phyloP scores from a whole-genome alignment of 2,797 vertebrate genomes.

The Enteromius argenteus region DNA sequence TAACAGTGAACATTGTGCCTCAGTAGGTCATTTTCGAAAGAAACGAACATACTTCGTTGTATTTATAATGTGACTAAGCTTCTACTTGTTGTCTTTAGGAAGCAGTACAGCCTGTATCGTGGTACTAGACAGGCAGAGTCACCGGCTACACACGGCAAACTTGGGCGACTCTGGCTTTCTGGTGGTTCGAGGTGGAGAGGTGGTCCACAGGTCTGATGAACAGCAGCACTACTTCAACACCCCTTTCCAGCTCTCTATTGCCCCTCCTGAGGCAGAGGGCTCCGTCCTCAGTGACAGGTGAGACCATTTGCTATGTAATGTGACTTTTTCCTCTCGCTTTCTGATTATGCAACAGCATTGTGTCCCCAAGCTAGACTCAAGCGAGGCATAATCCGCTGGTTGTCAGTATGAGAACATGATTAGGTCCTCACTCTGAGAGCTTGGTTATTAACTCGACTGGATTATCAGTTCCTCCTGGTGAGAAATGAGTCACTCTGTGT shows the following conservation, averaged over 20 bases:
- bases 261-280: conserved; percentile 92
- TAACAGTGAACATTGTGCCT: background rate
- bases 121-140: conserved; percentile 92
- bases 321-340: background rate
- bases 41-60: background rate
- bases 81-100: conserved; percentile 73
- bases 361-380: conserved; percentile 8
- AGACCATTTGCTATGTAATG: conserved; percentile 31
- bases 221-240: conserved; percentile 99
- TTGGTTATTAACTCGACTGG: conserved; percentile 28
- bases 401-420: conserved; percentile 30
- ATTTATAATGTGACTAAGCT: background rate
- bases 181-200: conserved; percentile 94
- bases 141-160: conserved; percentile 94
- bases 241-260: conserved; percentile 97
- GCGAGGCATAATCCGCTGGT: conserved; percentile 27
- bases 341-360: background rate
- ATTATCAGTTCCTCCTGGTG: conserved; percentile 21
- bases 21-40: background rate
- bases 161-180: conserved; percentile 96
- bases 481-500: conserved; percentile 13
- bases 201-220: conserved; percentile 96
- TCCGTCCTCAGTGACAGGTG: conserved; percentile 96
- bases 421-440: conserved; percentile 29
- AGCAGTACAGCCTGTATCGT: conserved; percentile 98